Evolutionary conservation across 2,113 vertebrate genomes (phyloP).

Genomic region (Cervus canadensis): DNA sequence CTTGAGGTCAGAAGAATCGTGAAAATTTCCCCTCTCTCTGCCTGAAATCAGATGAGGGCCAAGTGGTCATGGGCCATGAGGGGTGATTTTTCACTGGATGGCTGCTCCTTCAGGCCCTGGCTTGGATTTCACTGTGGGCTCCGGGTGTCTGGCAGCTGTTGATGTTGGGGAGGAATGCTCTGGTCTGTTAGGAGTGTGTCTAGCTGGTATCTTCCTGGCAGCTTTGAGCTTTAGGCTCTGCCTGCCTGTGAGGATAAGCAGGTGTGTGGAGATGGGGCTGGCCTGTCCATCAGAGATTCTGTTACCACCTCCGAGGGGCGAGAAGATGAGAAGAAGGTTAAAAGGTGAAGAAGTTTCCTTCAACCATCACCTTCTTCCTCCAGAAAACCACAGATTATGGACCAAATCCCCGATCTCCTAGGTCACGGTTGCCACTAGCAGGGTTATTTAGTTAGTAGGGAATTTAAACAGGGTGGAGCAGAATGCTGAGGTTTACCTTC

Average conservation of each 20-base stretch:
- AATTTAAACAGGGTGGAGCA: conserved; percentile 20
- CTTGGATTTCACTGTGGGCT: neutral
- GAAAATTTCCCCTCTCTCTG: neutral
- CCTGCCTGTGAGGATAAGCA: conserved; percentile 13
- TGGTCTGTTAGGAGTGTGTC: conserved; percentile 34
- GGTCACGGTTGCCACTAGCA: neutral
- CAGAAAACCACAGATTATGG: neutral
- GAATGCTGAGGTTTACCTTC: neutral
- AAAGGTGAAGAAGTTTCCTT: neutral
- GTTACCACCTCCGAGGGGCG: neutral
- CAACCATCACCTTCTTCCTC: neutral
- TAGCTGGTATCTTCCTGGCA: neutral
- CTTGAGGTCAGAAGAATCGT: neutral
- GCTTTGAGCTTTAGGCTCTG: conserved; percentile 10
- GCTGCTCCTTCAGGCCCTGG: neutral
- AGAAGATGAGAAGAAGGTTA: neutral
- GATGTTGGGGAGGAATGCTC: neutral
- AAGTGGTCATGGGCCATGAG: neutral
- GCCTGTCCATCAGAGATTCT: neutral
- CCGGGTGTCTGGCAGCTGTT: conserved; percentile 24
- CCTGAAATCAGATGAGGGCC: neutral
- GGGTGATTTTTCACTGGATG: neutral
- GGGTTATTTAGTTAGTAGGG: neutral
- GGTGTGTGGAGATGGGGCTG: neutral
- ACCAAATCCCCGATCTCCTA: neutral